These are phyloP conservation scores for Noctua pronuba DNA, from an alignment of 2,888 invertebrate species.

Conservation along the genomic window DNA sequence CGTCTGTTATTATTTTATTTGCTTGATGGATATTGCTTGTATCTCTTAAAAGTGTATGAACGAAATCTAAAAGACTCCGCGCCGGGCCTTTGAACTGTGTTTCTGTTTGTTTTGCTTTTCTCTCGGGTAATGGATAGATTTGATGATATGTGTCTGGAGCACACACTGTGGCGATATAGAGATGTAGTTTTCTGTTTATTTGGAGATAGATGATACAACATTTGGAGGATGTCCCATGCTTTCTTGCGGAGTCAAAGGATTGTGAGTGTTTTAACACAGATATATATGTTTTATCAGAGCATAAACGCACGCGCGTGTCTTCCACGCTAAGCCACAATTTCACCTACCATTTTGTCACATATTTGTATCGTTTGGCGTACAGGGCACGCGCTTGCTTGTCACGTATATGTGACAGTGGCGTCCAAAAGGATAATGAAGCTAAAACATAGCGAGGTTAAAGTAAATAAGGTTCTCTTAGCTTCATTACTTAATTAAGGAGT, in stretches of 20 bases:
- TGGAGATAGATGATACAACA: neutral
- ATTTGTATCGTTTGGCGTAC: no score
- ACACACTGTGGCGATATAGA: slow-evolving; percentile 8
- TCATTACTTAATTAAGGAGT: neutral
- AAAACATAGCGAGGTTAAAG: neutral
- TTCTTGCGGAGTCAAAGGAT: neutral
- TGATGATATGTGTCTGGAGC: slow-evolving; percentile 47
- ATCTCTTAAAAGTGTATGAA: slow-evolving; percentile 68
- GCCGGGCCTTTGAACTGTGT: slow-evolving; percentile 54
- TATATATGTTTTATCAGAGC: no score
- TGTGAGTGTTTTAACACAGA: neutral
- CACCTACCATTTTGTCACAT: no score
- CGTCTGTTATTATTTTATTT: slow-evolving; percentile 75
- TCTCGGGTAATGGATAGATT: slow-evolving; percentile 49
- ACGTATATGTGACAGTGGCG: no score
- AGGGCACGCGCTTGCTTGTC: no score
- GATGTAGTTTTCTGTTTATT: slow-evolving; percentile 15
- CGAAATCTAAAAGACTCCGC: slow-evolving; percentile 57
- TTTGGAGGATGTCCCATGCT: neutral
- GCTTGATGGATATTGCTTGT: slow-evolving; percentile 76
- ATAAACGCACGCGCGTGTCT: no score
- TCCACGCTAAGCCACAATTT: no score
- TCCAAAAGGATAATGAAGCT: no score
- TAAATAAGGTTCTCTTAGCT: neutral
- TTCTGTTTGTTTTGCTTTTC: slow-evolving; percentile 57